Percentiles rank a stretch among this genome's conserved stretches.
These are phyloP conservation scores for Pogonomyrmex barbatus DNA, from an alignment of 1,140 invertebrate genomes.

Conservation along the genomic window DNA sequence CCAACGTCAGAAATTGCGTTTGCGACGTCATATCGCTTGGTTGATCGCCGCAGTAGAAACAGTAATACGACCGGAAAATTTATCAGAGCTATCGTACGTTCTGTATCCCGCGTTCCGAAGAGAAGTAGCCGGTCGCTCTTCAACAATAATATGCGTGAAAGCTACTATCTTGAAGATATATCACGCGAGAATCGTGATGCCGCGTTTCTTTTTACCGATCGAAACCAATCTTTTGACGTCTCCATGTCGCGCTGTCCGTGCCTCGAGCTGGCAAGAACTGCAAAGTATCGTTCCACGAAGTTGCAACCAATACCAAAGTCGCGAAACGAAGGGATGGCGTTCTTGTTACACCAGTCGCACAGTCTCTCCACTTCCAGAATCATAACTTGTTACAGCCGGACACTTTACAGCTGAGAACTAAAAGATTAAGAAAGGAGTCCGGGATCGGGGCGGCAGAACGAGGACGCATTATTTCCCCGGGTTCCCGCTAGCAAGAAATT, in stretches of 20 bases:
- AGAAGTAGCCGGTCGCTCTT: not conserved
- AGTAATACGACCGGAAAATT: slow-evolving; percentile 6
- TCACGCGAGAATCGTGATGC: not conserved
- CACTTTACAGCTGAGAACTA: slow-evolving; percentile 62
- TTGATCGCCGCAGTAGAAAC: not conserved
- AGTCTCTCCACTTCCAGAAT: slow-evolving; percentile 47
- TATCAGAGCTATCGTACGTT: not conserved
- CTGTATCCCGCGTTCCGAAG: not conserved
- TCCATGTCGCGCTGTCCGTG: slow-evolving; percentile 1
- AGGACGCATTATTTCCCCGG: slow-evolving; percentile 49
- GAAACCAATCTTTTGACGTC: slow-evolving; percentile 19
- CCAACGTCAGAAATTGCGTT: slow-evolving; percentile 31
- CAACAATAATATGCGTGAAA: not conserved
- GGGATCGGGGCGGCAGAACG: slow-evolving; percentile 43
- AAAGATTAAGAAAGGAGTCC: slow-evolving; percentile 59
- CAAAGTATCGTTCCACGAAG: slow-evolving; percentile 53
- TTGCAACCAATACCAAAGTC: slow-evolving; percentile 57
- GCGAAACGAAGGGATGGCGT: slow-evolving; percentile 33
- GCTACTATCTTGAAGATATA: not conserved
- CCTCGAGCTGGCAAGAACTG: slow-evolving; percentile 29
- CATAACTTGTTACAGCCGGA: slow-evolving; percentile 58
- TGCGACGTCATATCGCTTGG: slow-evolving; percentile 5
- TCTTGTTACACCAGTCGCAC: slow-evolving; percentile 47
- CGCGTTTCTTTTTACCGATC: not conserved
- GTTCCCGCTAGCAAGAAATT: slow-evolving; percentile 52